Base-by-base conservation (phyloP, 2,888 invertebrate genomes). In the Oxycera nigricornis region DNA sequence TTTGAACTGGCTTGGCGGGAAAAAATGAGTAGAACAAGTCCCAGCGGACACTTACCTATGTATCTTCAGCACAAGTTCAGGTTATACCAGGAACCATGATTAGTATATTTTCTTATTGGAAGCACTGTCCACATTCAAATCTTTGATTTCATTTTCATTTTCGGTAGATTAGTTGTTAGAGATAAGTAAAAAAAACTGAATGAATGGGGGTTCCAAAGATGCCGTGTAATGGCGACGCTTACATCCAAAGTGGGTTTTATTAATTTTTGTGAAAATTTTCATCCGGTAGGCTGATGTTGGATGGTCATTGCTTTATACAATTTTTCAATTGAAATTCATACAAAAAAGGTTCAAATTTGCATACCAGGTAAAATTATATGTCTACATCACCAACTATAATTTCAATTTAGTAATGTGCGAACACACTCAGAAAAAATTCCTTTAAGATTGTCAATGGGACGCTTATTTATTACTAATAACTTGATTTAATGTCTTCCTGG, bases 241-340 rank as follows among this genome's bases (percentile, higher is more conserved):
- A 67, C 67, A 41, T 67, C n/a, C 9, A 11, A 67, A 46, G 67
- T 67, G 67, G 67, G 67, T 46, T 41, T 67, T 67, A 67, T 67
- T 41, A 41, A 67, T 67, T 67, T 24, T 67, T 20, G 46, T 67
- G 41, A n/a, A 67, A 67, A 67, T 67, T 24, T 67, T n/a, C 20
- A 41, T 39, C n/a, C n/a, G n/a, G n/a, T n/a, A n/a, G n/a, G n/a
- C n/a, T n/a, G n/a, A 39, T 9, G 39, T 39, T 39, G 14, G 39
- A 39, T 39, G 39, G 39, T n/a, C n/a, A 39, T 39, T 39, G 39
- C 39, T 39, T 39, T 9, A 39, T 39, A 39, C 14, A 39, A 7
- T 7, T n/a, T n/a, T n/a, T n/a, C n/a, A n/a, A n/a, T n/a, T n/a
- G n/a, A n/a, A n/a, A n/a, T n/a, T n/a, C n/a, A n/a, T n/a, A n/a